Conservation (phyloP, 2,797 vertebrate species). For the Cirrhinus molitorella region DNA sequence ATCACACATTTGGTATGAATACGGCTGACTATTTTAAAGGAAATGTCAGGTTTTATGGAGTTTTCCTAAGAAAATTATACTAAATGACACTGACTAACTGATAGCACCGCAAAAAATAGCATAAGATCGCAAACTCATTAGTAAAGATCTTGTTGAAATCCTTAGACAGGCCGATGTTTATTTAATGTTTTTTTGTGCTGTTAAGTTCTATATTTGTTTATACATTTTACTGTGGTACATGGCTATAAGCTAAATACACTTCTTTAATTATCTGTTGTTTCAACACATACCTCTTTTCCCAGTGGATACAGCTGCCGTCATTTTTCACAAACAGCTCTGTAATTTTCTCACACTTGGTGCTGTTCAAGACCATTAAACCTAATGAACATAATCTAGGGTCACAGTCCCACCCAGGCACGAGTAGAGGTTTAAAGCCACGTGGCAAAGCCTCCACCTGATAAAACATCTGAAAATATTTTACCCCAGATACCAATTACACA, state of each 20-base stretch:
- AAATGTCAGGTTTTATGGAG: neutral
- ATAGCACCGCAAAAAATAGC: neutral
- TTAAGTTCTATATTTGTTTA: neutral
- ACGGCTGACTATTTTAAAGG: neutral
- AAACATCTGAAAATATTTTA: constrained; percentile 4
- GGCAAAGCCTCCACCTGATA: neutral
- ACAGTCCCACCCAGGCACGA: constrained; percentile 17
- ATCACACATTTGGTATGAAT: neutral
- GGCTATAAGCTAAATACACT: neutral
- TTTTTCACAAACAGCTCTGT: constrained; percentile 36
- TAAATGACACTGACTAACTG: neutral
- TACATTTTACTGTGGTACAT: constrained; percentile 2
- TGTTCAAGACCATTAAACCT: constrained; percentile 48
- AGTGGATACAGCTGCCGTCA: constrained; percentile 24
- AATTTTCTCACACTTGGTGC: constrained; percentile 45
- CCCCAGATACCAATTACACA: neutral
- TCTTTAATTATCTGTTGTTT: constrained; percentile 42
- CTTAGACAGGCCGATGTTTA: too few relatives aligned
- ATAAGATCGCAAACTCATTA: neutral
- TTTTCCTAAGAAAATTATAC: neutral
- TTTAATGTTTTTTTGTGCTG: too few relatives aligned
- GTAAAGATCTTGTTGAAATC: too few relatives aligned
- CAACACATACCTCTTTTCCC: constrained; percentile 30
- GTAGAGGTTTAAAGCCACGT: constrained; percentile 5
- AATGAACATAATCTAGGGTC: constrained; percentile 42